A percentile compares a stretch with the other conserved stretches of the same genome.
Conservation (phyloP, 35 echinoderm and acorn worm species). For the Apostichopus japonicus region DNA sequence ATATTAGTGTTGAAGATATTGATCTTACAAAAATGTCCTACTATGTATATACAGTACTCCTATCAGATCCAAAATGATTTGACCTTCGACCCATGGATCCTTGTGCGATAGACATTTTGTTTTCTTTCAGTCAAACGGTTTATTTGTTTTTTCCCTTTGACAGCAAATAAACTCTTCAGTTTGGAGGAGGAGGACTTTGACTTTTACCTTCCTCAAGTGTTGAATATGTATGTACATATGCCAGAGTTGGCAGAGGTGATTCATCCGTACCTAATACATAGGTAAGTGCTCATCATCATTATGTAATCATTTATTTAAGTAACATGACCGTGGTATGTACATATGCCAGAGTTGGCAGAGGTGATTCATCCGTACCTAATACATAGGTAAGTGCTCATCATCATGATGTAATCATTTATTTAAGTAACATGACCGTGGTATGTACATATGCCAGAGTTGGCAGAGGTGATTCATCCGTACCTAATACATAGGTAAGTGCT, state of each 20-base stretch:
- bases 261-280: conserved; percentile 84
- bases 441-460: conserved; percentile 86
- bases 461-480: conserved; percentile 90
- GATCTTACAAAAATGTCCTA: too few relatives aligned
- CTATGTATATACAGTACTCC: too few relatives aligned
- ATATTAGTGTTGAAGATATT: too few relatives aligned
- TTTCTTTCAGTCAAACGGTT: neutral
- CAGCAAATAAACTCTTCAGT: conserved; percentile 98
- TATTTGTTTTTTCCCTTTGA: neutral
- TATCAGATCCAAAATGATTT: too few relatives aligned
- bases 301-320: too few relatives aligned
- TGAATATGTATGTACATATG: conserved; percentile 97
- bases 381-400: conserved; percentile 95
- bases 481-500: conserved; percentile 87
- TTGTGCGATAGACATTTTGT: neutral
- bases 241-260: conserved; percentile 89
- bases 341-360: conserved; percentile 91
- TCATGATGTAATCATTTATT: conserved; percentile 76
- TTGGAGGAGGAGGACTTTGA: conserved; percentile 86
- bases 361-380: conserved; percentile 87
- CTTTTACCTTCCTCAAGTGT: conserved; percentile 97
- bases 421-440: too few relatives aligned
- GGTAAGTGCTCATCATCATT: conserved; percentile 65
- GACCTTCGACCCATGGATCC: too few relatives aligned
- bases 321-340: conserved; percentile 43